Base-by-base conservation (phyloP, 2,888 invertebrate species). In the Xestia xanthographa region DNA sequence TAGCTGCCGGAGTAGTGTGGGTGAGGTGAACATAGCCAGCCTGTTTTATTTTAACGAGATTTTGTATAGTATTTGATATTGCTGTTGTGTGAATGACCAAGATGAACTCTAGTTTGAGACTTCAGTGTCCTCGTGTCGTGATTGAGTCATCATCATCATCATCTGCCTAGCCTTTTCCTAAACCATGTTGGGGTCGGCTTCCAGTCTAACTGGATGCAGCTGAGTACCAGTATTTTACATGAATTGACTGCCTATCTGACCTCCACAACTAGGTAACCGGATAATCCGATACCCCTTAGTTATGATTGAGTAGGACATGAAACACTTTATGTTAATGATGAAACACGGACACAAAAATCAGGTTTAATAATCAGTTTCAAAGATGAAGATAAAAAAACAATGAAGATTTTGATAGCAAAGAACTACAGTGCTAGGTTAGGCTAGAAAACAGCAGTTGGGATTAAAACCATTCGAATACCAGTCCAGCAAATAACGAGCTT, bases 1-100 rank as follows among this genome's bases (percentile, higher is more conserved):
- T 87, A 84, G 67, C 77, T 45, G 78, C 79, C 17, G 66, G 72
- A 50, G 38, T 72, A 72, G 65, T 75, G 75, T 60, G 72, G 69
- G 60, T 34, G 38, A 50, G 48, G 67, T 38, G 75, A 77, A 70
- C 77, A 66, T 72, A 62, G 48, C 41, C 50, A 29, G 29, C 75
- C 74, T 76, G 48, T 68, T 43, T 53, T 68, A 60, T 48, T 66
- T 26, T 8, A 69, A 29, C 62, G 29, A 45, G 50, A 26, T 56
- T 58, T 38, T 50, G 29, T 38, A 14, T 17, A 22, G n/a, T 9
- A 22, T 58, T 48, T 34, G 9, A 50, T 67, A 8, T 20, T 73
- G 43, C 1, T 65, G 2, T 58, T 50, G 48, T 22, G 41, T 29
- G 45, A 45, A 56, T n/a, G 1, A n/a, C 38, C 1, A 22, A n/a